Base-by-base conservation (phyloP, 2,888 invertebrate species). In the Baronia brevicornis region DNA sequence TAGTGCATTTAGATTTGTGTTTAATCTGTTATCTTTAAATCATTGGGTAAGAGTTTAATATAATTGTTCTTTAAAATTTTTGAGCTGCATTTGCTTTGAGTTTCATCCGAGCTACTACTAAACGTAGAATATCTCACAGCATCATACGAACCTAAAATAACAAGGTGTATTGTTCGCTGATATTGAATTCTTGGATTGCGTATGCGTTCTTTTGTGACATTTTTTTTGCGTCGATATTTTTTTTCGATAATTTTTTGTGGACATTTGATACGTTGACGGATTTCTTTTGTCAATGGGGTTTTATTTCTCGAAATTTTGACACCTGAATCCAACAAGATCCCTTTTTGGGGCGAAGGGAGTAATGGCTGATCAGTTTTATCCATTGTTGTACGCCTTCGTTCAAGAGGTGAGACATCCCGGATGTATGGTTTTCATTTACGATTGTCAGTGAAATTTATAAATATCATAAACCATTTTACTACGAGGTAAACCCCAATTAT, bases 181-280 rank as follows among this genome's bases (percentile, higher is more conserved):
- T 71, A 72, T 77, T 72, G 72, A 60, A 73, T 73, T 66, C 61
- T 61, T 41, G 55, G 71, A 78, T 80, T 78, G 77, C 75, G 68
- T 67, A 55, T 60, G 54, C 60, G 61, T 50, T 56, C 64, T 58
- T 64, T 79, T 77, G 71, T 75, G 45, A 56, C 49, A 51, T 38
- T 48, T 56, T 62, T 64, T 56, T 53, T 48, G 12, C 20, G 11
- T n/a, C n/a, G 26, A 18, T 45, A 45, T 37, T 49, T 51, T 53
- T 52, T 40, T 35, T 20, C 31, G 35, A 24, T 42, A 44, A 48
- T 51, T 57, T 54, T 55, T 58, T 54, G 54, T 47, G 42, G 63
- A 60, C 66, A 68, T 72, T 69, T 74, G 78, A 79, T 79, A 73
- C 74, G 69, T 66, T 69, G 77, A 75, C 75, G 70, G 66, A 70